Percentiles rank a stretch among this genome's conserved stretches.
Conservation (phyloP, 2,113 vertebrate species). For the Centropus bengalensis region DNA sequence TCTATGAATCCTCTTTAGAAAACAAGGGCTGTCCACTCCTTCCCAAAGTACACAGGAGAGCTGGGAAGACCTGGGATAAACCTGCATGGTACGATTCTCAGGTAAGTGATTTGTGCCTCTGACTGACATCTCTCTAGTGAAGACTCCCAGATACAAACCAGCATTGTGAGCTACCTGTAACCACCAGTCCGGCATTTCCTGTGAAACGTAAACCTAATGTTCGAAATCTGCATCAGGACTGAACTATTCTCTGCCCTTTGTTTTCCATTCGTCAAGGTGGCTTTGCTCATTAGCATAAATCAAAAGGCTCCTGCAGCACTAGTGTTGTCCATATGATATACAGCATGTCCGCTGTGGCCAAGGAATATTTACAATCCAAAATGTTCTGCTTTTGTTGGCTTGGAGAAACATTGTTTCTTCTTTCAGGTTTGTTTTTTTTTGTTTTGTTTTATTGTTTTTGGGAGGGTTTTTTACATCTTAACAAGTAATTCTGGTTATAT, state of each 20-base stretch:
- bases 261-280: conserved; percentile 54
- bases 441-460: no score
- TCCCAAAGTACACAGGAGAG: not conserved
- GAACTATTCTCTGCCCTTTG: conserved; percentile 28
- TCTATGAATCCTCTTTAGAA: not conserved
- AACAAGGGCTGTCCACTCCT: not conserved
- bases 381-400: not conserved
- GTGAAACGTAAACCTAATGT: conserved; percentile 64
- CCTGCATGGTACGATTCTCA: not conserved
- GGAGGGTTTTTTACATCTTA: not conserved
- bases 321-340: not conserved
- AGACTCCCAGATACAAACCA: not conserved
- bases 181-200: conserved; percentile 49
- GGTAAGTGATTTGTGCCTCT: conserved; percentile 1
- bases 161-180: conserved; percentile 5
- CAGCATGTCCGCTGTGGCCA: not conserved
- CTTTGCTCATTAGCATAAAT: conserved; percentile 64
- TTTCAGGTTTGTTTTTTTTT: not conserved
- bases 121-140: not conserved
- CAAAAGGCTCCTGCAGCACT: conserved; percentile 17
- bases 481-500: not conserved
- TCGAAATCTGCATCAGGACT: conserved; percentile 27
- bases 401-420: not conserved
- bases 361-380: conserved; percentile 7
- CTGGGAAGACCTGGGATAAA: not conserved